phyloP scores from a whole-genome alignment of 2,888 invertebrate genomes.

The Zootermopsis nevadensis region DNA sequence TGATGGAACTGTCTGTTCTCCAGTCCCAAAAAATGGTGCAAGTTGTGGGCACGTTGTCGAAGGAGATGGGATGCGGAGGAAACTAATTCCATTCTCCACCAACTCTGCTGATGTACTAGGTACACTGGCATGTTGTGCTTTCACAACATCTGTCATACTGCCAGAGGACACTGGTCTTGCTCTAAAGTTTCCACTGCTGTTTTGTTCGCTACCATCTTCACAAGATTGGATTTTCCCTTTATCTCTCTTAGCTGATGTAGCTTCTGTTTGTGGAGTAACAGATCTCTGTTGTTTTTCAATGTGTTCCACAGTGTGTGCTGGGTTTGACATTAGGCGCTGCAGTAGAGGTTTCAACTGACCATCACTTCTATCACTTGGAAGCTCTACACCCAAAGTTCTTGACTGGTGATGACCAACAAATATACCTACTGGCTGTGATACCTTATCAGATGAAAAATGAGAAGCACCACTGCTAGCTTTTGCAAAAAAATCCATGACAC shows the following conservation, averaged over 20 bases:
- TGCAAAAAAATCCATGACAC: constrained; percentile 90
- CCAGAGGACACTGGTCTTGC: constrained; percentile 42
- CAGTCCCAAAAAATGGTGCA: constrained; percentile 37
- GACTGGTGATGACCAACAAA: constrained; percentile 36
- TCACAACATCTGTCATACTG: neutral
- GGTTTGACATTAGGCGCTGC: constrained; percentile 84
- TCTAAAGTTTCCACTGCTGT: constrained; percentile 25
- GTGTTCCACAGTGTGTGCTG: constrained; percentile 86
- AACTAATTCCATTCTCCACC: constrained; percentile 59
- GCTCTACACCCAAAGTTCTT: constrained; percentile 36
- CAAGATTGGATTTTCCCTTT: constrained; percentile 42
- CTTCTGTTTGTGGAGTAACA: constrained; percentile 71
- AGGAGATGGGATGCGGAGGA: constrained; percentile 69
- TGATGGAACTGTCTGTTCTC: neutral
- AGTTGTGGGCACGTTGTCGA: constrained; percentile 56
- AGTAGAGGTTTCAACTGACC: constrained; percentile 67
- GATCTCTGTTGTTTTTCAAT: constrained; percentile 88
- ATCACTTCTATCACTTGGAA: constrained; percentile 50
- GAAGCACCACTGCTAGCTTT: constrained; percentile 70
- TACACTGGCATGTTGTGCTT: neutral
- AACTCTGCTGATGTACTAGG: neutral
- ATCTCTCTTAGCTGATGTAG: constrained; percentile 17
- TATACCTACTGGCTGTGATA: constrained; percentile 40
- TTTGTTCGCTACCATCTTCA: constrained; percentile 28
- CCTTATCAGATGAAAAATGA: constrained; percentile 47